Conservation (phyloP, 2,113 vertebrate species). For the Bolborhynchus lineola region DNA sequence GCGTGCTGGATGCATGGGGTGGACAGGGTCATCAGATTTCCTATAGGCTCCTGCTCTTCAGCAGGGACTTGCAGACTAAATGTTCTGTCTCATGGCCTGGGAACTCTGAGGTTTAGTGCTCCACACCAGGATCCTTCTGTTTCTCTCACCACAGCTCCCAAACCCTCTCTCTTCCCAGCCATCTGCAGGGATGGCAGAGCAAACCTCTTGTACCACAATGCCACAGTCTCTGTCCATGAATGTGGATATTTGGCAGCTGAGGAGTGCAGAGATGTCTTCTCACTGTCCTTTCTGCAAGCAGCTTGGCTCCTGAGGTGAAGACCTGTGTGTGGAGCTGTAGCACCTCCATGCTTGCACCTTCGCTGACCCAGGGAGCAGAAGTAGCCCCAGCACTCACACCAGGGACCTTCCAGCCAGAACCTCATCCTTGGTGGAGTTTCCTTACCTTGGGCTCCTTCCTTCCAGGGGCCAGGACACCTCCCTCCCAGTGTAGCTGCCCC, state of each 20-base stretch:
- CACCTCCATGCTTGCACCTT: neutral
- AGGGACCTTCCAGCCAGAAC: neutral
- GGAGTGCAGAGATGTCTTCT: neutral
- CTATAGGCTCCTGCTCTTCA: neutral
- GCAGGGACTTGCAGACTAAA: neutral
- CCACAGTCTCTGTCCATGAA: neutral
- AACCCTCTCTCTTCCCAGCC: neutral
- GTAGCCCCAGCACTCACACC: fast-evolving
- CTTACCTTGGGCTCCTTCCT: neutral
- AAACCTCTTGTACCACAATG: neutral
- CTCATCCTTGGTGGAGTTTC: neutral
- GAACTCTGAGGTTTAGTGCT: neutral
- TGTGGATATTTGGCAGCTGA: neutral
- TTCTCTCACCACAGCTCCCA: neutral
- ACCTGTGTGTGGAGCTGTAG: neutral
- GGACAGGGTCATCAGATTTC: neutral
- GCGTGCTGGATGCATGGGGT: fast-evolving
- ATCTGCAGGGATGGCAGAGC: neutral
- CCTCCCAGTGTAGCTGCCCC: neutral
- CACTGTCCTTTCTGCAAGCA: neutral
- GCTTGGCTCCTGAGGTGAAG: neutral
- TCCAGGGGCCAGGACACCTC: fast-evolving
- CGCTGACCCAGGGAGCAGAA: neutral
- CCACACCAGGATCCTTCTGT: neutral
- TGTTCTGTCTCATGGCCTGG: neutral